Percentiles rank a stretch among this genome's conserved stretches.
These are phyloP conservation scores for Hormiphora californensis DNA, from an alignment of 37 sponge, comb jelly and placozoan genomes.

Conservation along the genomic window DNA sequence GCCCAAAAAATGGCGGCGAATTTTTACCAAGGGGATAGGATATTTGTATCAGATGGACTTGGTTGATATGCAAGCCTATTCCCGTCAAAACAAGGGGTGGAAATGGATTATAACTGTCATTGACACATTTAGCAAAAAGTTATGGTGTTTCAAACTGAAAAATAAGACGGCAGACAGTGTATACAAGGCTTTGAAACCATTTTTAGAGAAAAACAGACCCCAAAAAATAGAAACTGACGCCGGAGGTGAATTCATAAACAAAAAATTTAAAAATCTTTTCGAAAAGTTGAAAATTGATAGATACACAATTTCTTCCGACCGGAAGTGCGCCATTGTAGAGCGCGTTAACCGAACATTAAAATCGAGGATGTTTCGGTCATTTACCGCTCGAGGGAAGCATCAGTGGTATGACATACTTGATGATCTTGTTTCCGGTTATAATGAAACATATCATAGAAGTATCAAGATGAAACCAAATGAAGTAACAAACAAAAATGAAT, in stretches of 20 bases:
- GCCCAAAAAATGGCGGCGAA: background rate
- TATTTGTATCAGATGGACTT: background rate
- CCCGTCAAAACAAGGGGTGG: background rate
- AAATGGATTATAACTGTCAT: background rate
- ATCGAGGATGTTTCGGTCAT: background rate
- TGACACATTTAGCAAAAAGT: background rate
- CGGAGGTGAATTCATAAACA: background rate
- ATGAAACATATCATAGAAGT: background rate
- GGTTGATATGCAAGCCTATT: background rate
- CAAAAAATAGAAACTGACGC: slow-evolving; percentile 16
- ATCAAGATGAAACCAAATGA: slow-evolving; percentile 1
- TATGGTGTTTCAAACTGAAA: background rate
- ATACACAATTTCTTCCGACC: background rate
- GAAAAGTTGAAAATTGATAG: background rate
- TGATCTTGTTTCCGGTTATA: background rate
- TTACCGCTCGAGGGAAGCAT: background rate
- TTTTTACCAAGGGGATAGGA: background rate
- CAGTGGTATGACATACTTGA: slow-evolving; percentile 8
- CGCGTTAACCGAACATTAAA: background rate
- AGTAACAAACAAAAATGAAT: background rate
- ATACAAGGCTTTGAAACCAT: background rate
- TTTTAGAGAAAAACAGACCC: slow-evolving; percentile 1
- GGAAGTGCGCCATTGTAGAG: background rate
- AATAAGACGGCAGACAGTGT: background rate
- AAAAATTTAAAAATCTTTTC: background rate